Conservation (phyloP, 2,888 invertebrate species). For the Galerucella calmariensis region DNA sequence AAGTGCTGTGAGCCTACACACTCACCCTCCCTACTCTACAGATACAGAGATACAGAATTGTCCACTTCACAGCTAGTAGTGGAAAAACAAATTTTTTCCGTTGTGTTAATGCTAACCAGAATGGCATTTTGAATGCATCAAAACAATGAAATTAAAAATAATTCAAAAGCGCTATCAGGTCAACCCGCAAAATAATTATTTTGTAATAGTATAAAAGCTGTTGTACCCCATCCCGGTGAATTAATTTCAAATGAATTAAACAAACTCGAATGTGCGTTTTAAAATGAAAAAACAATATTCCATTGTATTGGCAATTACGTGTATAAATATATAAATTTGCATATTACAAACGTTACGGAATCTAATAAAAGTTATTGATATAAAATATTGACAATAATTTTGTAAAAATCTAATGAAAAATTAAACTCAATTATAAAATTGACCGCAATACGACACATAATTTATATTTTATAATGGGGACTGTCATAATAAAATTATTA, state of each 20-base stretch:
- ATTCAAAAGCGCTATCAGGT: too few relatives aligned
- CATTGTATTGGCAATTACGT: conserved; percentile 1
- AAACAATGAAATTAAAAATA: too few relatives aligned
- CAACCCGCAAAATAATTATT: neutral
- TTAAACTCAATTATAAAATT: conserved; percentile 22
- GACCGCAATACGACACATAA: conserved; percentile 16
- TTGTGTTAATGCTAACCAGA: too few relatives aligned
- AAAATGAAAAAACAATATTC: conserved; percentile 9
- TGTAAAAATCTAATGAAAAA: conserved; percentile 20
- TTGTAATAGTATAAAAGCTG: conserved; percentile 1
- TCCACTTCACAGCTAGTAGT: too few relatives aligned
- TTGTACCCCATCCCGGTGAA: neutral
- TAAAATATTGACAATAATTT: conserved; percentile 12
- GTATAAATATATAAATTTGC: conserved; percentile 36
- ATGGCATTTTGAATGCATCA: too few relatives aligned
- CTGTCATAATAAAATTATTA: conserved; percentile 4
- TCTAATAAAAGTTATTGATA: conserved; percentile 16
- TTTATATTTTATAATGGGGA: conserved; percentile 8
- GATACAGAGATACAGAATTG: too few relatives aligned
- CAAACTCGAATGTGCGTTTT: conserved; percentile 3
- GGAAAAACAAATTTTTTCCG: too few relatives aligned
- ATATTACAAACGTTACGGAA: conserved; percentile 1
- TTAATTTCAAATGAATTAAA: conserved; percentile 15
- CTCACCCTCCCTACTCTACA: too few relatives aligned
- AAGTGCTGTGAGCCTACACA: too few relatives aligned